Conservation (phyloP, 37 sponge, comb jelly and placozoan species). For the Axinella damicornis region DNA sequence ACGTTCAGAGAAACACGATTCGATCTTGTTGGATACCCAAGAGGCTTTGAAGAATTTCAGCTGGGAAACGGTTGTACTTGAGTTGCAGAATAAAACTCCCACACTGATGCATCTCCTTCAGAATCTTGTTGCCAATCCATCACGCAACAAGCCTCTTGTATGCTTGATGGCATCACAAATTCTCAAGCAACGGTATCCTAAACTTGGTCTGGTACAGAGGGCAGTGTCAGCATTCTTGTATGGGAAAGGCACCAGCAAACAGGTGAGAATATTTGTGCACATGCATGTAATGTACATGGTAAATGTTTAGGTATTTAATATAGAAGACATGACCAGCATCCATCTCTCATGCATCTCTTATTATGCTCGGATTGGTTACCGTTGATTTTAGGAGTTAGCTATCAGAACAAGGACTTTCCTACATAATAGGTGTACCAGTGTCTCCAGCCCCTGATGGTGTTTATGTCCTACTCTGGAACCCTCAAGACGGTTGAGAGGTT, state of each 20-base stretch:
- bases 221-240: conserved; percentile 50
- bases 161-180: conserved; percentile 37
- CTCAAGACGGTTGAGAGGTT: background rate
- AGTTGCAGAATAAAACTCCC: conserved; percentile 23
- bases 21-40: too few species aligned
- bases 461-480: conserved; percentile 8
- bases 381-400: too few species aligned
- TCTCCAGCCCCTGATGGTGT: conserved; percentile 10
- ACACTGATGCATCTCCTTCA: conserved; percentile 18
- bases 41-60: conserved; percentile 34
- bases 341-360: too few species aligned
- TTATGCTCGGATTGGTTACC: too few species aligned
- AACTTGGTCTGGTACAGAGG: conserved; percentile 43
- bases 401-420: too few species aligned
- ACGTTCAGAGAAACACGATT: too few species aligned
- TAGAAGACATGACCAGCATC: too few species aligned
- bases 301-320: too few species aligned
- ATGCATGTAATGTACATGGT: too few species aligned
- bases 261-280: too few species aligned
- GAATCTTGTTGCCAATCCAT: background rate
- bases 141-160: conserved; percentile 2
- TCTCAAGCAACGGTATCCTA: conserved; percentile 6
- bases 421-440: conserved; percentile 4
- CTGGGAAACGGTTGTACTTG: conserved; percentile 45
- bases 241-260: conserved; percentile 27